Conservation (phyloP, 2,797 vertebrate species). For the Coccyzus lansbergi region DNA sequence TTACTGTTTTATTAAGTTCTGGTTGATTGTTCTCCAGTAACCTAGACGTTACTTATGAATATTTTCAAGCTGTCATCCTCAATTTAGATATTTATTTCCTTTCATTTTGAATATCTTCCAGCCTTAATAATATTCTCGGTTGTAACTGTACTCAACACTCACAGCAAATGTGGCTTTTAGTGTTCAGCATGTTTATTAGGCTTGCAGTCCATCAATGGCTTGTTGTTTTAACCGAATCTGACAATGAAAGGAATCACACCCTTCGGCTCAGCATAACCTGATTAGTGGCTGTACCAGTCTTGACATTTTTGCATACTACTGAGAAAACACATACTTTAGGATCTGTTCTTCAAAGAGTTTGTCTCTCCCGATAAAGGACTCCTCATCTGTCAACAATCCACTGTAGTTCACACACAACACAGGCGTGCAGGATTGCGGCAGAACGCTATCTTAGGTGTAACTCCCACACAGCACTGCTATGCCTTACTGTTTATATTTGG, state of each 20-base stretch:
- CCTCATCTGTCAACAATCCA: not conserved
- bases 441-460: fast-evolving
- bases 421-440: not conserved
- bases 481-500: not conserved
- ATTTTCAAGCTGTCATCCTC: not conserved
- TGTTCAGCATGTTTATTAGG: not conserved
- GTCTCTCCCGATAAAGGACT: not conserved
- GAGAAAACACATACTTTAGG: not conserved
- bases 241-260: not conserved
- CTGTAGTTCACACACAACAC: not conserved
- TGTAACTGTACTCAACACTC: not conserved
- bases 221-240: not conserved
- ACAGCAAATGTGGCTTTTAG: not conserved
- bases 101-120: not conserved
- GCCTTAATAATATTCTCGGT: not conserved
- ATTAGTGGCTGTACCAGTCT: not conserved
- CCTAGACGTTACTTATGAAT: not conserved
- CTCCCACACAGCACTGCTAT: not conserved
- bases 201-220: not conserved
- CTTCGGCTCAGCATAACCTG: not conserved
- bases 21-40: not conserved
- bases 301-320: not conserved
- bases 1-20: not conserved
- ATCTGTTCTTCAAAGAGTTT: not conserved
- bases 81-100: not conserved